phyloP scores from a whole-genome alignment of 2,797 vertebrate species.

The Coregonus ussuriensis region DNA sequence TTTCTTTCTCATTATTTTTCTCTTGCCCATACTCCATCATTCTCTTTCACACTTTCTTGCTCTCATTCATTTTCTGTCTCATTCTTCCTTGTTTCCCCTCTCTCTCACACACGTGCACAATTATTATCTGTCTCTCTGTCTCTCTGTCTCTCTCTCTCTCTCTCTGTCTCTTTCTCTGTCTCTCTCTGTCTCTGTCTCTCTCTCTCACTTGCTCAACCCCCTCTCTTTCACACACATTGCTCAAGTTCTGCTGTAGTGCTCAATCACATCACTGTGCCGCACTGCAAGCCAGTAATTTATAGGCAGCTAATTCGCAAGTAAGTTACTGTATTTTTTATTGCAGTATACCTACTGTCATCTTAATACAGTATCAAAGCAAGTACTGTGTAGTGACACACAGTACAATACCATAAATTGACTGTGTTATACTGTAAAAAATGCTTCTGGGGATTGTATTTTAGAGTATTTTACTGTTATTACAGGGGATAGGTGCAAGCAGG shows the following conservation, averaged over 20 bases:
- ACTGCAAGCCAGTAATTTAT: too few relatives aligned
- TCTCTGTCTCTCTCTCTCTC: not conserved
- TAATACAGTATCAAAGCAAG: too few relatives aligned
- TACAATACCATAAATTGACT: too few relatives aligned
- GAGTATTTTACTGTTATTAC: too few relatives aligned
- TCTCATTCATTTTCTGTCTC: not conserved
- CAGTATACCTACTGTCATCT: too few relatives aligned
- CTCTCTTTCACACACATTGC: not conserved
- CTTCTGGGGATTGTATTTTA: too few relatives aligned
- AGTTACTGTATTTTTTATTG: too few relatives aligned
- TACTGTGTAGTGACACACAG: too few relatives aligned
- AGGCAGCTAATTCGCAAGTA: too few relatives aligned
- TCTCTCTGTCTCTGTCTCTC: not conserved
- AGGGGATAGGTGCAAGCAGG: too few relatives aligned
- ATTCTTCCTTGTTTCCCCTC: not conserved
- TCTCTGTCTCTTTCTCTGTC: slow-evolving; percentile 12
- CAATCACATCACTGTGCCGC: not conserved
- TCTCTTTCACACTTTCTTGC: not conserved
- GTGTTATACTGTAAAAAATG: too few relatives aligned
- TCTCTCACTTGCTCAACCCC: not conserved
- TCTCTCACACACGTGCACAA: not conserved
- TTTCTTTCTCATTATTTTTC: not conserved
- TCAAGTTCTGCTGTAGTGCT: not conserved
- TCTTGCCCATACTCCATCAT: not conserved
- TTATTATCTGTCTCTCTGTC: not conserved